phyloP scores from a whole-genome alignment of 2,797 vertebrate species.

The Pangasius sanitwongsei region DNA sequence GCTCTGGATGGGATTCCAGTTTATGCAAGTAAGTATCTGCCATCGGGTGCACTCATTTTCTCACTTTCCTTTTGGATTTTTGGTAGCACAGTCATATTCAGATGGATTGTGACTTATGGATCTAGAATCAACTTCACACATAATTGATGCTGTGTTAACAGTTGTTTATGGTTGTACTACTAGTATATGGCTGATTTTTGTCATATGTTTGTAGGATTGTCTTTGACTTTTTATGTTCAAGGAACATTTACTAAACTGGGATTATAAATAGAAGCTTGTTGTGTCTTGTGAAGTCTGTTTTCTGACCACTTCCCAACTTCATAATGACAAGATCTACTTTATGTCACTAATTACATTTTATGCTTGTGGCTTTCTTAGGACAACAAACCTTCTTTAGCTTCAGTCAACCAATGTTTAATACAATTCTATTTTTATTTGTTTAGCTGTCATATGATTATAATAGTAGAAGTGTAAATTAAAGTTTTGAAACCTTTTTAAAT shows the following conservation, averaged over 20 bases:
- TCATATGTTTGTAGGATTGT: background rate
- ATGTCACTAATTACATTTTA: constrained; percentile 26
- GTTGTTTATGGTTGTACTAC: background rate
- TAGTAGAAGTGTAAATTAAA: background rate
- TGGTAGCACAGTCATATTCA: background rate
- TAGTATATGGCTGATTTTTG: background rate
- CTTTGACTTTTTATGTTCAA: background rate
- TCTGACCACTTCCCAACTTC: constrained; percentile 4
- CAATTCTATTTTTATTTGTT: background rate
- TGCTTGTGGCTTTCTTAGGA: background rate
- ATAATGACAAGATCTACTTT: constrained; percentile 10
- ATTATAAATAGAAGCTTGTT: constrained; percentile 46
- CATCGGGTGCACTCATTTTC: background rate
- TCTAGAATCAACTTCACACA: background rate
- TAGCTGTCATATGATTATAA: background rate
- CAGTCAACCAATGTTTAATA: background rate
- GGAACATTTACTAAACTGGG: background rate
- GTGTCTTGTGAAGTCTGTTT: constrained; percentile 1
- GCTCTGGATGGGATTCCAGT: constrained; percentile 22
- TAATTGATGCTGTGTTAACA: background rate
- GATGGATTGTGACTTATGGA: too few relatives aligned
- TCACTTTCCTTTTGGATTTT: background rate
- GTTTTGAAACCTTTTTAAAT: background rate
- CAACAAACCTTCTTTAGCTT: background rate
- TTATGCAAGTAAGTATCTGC: constrained; percentile 22